Base-by-base conservation (phyloP, 2,888 invertebrate genomes). In the Caradrina kadenii region DNA sequence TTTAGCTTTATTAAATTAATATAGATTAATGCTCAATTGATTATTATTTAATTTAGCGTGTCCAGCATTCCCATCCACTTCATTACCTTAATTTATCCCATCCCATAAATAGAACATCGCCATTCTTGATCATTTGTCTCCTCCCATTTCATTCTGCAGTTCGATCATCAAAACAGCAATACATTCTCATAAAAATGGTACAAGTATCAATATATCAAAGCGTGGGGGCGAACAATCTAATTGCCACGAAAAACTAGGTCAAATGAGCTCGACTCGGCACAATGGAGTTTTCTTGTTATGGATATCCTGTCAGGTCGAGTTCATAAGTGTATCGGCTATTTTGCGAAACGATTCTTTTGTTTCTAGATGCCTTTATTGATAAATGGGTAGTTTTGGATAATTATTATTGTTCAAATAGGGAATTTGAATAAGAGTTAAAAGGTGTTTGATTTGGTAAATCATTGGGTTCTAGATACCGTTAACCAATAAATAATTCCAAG, bases 221-320 rank as follows among this genome's bases (percentile, higher is more conserved):
- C 64, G 58, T 55, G 63, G 67, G 71, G 58, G 73, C 68, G 73
- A 82, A 70, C 72, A 81, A 82, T 84, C 82, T 84, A 82, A 82
- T 82, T 82, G 84, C 79, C 73, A 73, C 70, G 73, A 84, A 81
- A 76, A 79, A 82, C 76, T 82, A 69, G 82, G 82, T 84, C 84
- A 84, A 84, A 84, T 82, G 84, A 81, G 69, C 71, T 63, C 61
- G 61, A 67, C 61, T 35, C 48, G 56, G 60, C 69, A 71, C 72
- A 82, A 73, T 81, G 61, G 69, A 73, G 69, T 76, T 82, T 66
- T 67, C 76, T 70, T 67, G 81, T 73, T 82, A 83, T 76, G 67
- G 68, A 81, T 82, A 83, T 67, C 70, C 65, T 79, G 73, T 83
- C 82, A 65, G 71, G 68, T 71, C 59, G 69, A 61, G 67, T 81